A percentile compares a stretch with the other conserved stretches of the same genome.
Conservation (phyloP, 2,797 vertebrate genomes). For the Orestias chungarensis region DNA sequence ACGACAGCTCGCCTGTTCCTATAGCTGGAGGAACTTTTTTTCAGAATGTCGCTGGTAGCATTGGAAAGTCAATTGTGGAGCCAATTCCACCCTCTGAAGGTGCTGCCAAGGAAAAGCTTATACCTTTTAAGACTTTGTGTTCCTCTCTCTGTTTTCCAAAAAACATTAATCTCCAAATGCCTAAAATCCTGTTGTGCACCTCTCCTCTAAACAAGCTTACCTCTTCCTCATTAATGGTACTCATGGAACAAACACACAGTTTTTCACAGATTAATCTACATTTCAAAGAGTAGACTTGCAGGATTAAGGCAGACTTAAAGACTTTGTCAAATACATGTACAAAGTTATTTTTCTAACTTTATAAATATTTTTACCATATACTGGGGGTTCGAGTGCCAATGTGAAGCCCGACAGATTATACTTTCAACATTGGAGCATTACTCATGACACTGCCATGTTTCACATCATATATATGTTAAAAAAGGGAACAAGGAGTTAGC, state of each 20-base stretch:
- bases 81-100: conserved; percentile 74
- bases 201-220: conserved; percentile 45
- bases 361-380: too few species aligned
- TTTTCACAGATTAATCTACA: conserved; percentile 1
- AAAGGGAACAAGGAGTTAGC: too few species aligned
- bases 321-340: background rate
- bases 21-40: conserved; percentile 77
- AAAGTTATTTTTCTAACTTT: too few species aligned
- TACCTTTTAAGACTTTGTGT: conserved; percentile 76
- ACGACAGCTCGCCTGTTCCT: conserved; percentile 68
- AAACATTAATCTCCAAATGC: conserved; percentile 43
- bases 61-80: conserved; percentile 76
- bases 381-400: too few species aligned
- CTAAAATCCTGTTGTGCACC: conserved; percentile 27
- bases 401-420: too few species aligned
- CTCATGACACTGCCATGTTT: too few species aligned
- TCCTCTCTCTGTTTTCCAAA: conserved; percentile 52
- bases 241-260: background rate
- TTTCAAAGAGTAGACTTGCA: background rate
- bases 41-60: conserved; percentile 74
- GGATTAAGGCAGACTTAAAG: background rate
- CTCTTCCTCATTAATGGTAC: conserved; percentile 40
- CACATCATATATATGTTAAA: too few species aligned
- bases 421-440: too few species aligned
- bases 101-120: conserved; percentile 75